phyloP scores from a whole-genome alignment of 2,797 vertebrate genomes.

The Capromys pilorides region DNA sequence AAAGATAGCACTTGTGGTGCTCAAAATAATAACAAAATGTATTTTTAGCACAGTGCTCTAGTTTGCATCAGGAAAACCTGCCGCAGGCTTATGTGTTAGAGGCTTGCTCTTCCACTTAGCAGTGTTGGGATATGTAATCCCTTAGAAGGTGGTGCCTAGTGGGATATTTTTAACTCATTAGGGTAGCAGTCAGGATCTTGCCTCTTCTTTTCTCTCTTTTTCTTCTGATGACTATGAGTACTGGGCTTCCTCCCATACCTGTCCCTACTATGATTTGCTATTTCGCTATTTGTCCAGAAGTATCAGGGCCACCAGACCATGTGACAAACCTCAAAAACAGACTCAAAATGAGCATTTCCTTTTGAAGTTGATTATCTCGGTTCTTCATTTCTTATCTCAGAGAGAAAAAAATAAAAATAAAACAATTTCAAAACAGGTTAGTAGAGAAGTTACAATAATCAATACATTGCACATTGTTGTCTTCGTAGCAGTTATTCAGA shows the following conservation, averaged over 20 bases:
- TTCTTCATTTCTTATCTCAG: not conserved
- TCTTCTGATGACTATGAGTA: not conserved
- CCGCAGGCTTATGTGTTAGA: not conserved
- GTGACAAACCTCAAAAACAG: not conserved
- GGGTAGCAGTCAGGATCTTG: not conserved
- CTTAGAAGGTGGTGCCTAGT: not conserved
- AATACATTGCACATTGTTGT: too few species aligned
- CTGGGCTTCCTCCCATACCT: not conserved
- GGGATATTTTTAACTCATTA: not conserved
- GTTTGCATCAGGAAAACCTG: not conserved
- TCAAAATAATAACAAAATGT: constrained; percentile 16
- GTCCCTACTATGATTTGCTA: not conserved
- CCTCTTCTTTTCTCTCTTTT: not conserved
- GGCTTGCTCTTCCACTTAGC: not conserved
- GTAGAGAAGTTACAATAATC: too few species aligned
- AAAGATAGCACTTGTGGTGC: not conserved
- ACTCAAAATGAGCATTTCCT: not conserved
- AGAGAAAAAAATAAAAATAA: too few species aligned
- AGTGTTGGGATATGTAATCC: not conserved
- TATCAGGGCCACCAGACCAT: not conserved
- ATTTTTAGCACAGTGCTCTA: not conserved
- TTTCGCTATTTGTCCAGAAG: not conserved
- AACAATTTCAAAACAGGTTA: too few species aligned
- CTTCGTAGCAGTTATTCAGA: too few species aligned
- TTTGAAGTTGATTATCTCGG: not conserved